Evolutionary conservation across 2,113 vertebrate species (phyloP).

Genomic region (Esox niger): DNA sequence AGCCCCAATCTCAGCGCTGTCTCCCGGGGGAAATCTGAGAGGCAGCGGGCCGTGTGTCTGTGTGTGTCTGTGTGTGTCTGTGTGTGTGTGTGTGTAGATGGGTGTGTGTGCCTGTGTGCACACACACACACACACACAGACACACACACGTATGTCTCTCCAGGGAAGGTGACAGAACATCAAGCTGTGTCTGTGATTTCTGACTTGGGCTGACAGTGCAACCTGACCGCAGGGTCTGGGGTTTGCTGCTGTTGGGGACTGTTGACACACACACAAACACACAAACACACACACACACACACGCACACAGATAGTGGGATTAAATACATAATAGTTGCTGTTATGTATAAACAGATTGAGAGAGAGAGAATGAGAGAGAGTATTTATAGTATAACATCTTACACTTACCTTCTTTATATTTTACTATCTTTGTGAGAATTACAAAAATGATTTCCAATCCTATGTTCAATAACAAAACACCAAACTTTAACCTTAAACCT

Average conservation of each 20-base stretch:
- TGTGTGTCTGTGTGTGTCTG: constrained; percentile 10
- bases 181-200: constrained; percentile 38
- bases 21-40: constrained; percentile 36
- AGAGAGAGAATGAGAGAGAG: too few species aligned
- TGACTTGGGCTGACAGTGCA: constrained; percentile 58
- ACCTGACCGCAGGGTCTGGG: constrained; percentile 42
- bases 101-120: too few species aligned
- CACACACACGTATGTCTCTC: too few species aligned
- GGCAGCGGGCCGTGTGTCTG: constrained; percentile 40
- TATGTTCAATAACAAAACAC: too few species aligned
- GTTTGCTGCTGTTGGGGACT: constrained; percentile 42
- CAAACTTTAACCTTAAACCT: too few species aligned
- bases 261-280: constrained; percentile 34
- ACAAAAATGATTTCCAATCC: too few species aligned
- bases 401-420: too few species aligned
- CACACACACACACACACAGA: too few species aligned
- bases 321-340: too few species aligned
- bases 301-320: constrained; percentile 39
- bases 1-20: constrained; percentile 3
- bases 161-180: constrained; percentile 53
- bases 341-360: too few species aligned
- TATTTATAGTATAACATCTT: too few species aligned
- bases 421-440: too few species aligned
- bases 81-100: background rate
- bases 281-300: constrained; percentile 27